Conservation (phyloP, 2,797 vertebrate species). For the Oophaga sylvatica region DNA sequence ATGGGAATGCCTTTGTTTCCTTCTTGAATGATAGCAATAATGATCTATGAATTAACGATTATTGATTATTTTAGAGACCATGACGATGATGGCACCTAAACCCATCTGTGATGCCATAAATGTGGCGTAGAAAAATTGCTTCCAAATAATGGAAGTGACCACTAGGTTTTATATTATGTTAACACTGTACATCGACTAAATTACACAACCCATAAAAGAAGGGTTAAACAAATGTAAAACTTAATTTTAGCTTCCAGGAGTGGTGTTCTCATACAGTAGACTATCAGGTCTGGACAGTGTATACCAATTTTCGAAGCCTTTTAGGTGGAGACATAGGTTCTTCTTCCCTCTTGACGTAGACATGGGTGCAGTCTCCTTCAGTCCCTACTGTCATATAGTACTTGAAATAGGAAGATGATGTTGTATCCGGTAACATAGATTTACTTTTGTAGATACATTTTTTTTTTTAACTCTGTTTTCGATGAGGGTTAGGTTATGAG, state of each 20-base stretch:
- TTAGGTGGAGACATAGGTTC: neutral
- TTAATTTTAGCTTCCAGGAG: neutral
- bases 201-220: neutral
- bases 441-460: slow-evolving; percentile 28
- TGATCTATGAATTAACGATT: neutral
- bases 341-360: neutral
- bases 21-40: slow-evolving; percentile 23
- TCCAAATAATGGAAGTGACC: slow-evolving; percentile 3
- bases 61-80: neutral
- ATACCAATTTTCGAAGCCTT: neutral
- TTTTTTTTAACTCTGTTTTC: slow-evolving; percentile 12
- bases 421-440: neutral
- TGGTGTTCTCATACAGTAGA: neutral
- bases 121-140: neutral
- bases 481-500: slow-evolving; percentile 30
- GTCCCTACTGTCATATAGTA: neutral
- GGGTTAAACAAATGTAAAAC: slow-evolving; percentile 39
- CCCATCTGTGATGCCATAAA: neutral
- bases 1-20: slow-evolving; percentile 6
- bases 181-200: neutral
- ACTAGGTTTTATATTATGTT: neutral
- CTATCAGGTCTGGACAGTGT: neutral
- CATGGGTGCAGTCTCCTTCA: neutral
- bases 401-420: neutral
- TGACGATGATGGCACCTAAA: neutral